phyloP scores from a whole-genome alignment of 2,113 vertebrate genomes.

The Phycodurus eques region DNA sequence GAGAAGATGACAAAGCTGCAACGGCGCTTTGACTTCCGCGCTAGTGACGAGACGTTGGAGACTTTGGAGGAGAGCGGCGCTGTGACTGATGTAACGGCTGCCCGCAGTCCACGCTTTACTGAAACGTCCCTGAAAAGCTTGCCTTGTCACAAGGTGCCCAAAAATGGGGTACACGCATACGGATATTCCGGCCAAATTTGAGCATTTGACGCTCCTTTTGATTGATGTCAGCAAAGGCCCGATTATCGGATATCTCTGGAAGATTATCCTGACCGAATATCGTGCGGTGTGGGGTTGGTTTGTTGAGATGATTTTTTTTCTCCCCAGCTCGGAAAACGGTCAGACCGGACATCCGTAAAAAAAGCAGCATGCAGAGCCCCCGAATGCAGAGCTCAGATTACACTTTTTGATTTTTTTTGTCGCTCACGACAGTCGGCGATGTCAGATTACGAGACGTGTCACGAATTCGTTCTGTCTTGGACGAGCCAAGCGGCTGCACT shows the following conservation, averaged over 20 bases:
- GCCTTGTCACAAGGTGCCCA: no score
- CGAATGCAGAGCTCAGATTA: no score
- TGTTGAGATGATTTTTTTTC: neutral
- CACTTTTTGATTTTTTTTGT: no score
- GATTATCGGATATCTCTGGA: neutral
- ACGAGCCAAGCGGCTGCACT: no score
- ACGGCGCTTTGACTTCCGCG: conserved; percentile 57
- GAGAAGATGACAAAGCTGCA: conserved; percentile 66
- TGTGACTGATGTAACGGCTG: conserved; percentile 63
- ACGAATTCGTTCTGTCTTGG: no score
- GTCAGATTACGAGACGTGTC: no score
- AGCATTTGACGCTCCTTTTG: neutral
- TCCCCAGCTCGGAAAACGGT: neutral
- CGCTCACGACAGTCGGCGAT: no score
- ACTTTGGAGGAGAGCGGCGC: conserved; percentile 55
- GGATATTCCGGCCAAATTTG: neutral
- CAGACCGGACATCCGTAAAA: neutral
- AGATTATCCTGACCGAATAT: neutral
- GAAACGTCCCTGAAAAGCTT: no score
- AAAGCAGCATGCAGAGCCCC: no score
- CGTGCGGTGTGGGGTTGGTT: neutral
- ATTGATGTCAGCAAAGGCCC: neutral
- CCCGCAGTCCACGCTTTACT: neutral
- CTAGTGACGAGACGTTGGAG: conserved; percentile 63
- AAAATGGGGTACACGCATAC: no score